phyloP scores from a whole-genome alignment of 2,113 vertebrate genomes.

The Daboia siamensis region DNA sequence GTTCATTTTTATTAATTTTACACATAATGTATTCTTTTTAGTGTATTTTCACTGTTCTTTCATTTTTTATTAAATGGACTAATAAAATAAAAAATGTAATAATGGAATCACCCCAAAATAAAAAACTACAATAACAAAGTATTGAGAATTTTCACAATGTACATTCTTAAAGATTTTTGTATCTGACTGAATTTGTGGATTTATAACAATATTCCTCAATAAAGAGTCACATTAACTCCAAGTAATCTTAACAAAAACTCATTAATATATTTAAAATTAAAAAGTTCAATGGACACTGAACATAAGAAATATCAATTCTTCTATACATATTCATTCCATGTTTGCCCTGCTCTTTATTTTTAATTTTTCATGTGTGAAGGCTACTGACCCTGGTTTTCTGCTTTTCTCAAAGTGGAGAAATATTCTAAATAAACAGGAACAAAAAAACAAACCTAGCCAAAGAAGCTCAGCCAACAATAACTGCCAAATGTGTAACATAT shows the following conservation, averaged over 20 bases:
- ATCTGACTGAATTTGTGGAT: background rate
- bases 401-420: background rate
- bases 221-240: background rate
- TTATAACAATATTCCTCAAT: background rate
- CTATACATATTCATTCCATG: background rate
- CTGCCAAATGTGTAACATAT: background rate
- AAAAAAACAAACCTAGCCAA: slow-evolving; percentile 7
- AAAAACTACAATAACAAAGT: background rate
- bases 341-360: background rate
- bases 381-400: background rate
- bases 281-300: background rate
- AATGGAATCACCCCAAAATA: background rate
- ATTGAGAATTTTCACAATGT: background rate
- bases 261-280: background rate
- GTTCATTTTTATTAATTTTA: background rate
- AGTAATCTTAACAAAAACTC: slow-evolving; percentile 9
- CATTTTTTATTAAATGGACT: background rate
- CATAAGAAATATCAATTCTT: background rate
- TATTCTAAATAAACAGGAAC: background rate
- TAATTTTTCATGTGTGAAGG: background rate
- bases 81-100: background rate
- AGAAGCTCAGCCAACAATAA: slow-evolving; percentile 5
- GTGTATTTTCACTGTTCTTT: background rate
- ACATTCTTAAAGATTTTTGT: background rate
- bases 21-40: background rate